Percentiles rank a stretch among this genome's conserved stretches.
These are phyloP conservation scores for Patagioenas fasciata DNA, from an alignment of 2,113 vertebrate species.

Conservation along the genomic window DNA sequence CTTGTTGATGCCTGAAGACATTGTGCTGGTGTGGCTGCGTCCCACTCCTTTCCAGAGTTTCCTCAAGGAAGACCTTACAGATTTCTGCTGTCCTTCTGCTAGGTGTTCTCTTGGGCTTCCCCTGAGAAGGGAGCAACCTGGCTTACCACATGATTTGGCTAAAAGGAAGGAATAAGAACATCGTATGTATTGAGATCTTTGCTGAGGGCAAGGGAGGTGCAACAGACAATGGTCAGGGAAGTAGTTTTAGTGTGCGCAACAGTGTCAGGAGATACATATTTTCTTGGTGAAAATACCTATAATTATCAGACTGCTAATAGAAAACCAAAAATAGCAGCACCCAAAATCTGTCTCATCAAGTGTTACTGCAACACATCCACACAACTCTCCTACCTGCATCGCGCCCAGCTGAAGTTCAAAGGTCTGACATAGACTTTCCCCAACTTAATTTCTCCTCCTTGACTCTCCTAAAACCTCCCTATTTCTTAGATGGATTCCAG, in stretches of 20 bases:
- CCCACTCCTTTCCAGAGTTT: not conserved
- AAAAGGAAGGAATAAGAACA: not conserved
- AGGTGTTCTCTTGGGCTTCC: not conserved
- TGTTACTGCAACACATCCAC: not conserved
- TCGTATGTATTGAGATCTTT: not conserved
- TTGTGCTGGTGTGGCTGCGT: not conserved
- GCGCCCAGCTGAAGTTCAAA: not conserved
- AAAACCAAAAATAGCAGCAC: not conserved
- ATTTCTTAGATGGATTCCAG: not conserved
- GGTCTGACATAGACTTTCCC: not conserved
- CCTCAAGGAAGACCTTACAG: not conserved
- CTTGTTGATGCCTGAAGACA: fast-evolving
- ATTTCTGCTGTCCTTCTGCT: not conserved
- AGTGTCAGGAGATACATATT: not conserved
- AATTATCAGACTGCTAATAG: not conserved
- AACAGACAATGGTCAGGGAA: not conserved
- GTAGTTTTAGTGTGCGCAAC: not conserved
- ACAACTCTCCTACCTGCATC: not conserved
- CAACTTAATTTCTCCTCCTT: not conserved
- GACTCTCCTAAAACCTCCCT: not conserved
- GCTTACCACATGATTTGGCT: not conserved
- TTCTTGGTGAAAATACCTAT: not conserved
- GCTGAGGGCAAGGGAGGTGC: not conserved
- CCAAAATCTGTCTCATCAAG: not conserved
- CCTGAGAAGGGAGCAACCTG: not conserved